Percentiles rank a stretch among this genome's conserved stretches.
phyloP scores from a whole-genome alignment of 2,113 vertebrate genomes.

The Phalacrocorax carbo region DNA sequence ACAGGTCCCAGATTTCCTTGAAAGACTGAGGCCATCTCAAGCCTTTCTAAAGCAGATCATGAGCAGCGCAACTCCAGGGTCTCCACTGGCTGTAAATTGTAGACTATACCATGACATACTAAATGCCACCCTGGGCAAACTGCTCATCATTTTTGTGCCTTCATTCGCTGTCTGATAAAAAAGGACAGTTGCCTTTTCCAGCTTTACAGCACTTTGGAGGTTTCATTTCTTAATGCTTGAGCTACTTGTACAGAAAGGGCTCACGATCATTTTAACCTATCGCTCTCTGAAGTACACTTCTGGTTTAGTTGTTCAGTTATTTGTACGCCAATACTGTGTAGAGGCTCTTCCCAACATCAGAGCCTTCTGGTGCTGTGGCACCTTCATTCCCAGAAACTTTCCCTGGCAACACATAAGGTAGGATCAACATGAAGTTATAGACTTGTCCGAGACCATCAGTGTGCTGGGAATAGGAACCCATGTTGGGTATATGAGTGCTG shows the following conservation, averaged over 20 bases:
- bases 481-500: background rate
- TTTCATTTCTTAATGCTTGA: background rate
- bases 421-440: background rate
- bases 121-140: background rate
- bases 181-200: background rate
- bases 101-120: background rate
- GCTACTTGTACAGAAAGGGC: background rate
- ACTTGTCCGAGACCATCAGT: background rate
- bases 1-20: background rate
- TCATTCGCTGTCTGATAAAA: background rate
- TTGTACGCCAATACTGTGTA: accelerated
- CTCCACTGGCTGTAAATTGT: background rate
- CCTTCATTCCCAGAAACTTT: background rate
- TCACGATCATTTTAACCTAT: background rate
- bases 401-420: background rate
- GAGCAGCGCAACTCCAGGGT: background rate
- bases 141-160: background rate
- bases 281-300: background rate
- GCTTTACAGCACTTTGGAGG: background rate
- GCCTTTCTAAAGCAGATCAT: background rate
- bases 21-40: background rate
- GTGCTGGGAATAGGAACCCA: background rate
- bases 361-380: background rate
- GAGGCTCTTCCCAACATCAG: background rate
- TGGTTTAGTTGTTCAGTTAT: background rate